Evolutionary conservation across 2,888 invertebrate species (phyloP).

Genomic region (Herminia tarsipennalis): DNA sequence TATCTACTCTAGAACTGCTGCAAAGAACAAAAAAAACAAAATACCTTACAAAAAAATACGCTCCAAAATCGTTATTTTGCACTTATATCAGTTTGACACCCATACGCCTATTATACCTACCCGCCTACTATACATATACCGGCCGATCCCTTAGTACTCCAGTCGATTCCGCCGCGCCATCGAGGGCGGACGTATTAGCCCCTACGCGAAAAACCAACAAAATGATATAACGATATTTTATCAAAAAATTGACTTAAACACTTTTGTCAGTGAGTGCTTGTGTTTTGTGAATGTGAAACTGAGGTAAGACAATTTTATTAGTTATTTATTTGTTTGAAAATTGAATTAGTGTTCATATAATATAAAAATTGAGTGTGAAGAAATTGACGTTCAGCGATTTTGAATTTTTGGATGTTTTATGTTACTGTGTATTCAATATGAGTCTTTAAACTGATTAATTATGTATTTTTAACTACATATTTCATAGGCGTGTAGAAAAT

Average conservation of each 20-base stretch:
- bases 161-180: conserved; percentile 46
- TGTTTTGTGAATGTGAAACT: conserved; percentile 3
- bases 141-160: conserved; percentile 20
- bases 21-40: too few species aligned
- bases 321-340: background rate
- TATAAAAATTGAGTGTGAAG: too few species aligned
- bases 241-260: conserved; percentile 4
- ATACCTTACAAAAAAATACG: background rate
- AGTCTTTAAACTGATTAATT: too few species aligned
- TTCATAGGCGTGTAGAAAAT: too few species aligned
- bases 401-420: too few species aligned
- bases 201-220: background rate
- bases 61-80: background rate
- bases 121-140: conserved; percentile 29
- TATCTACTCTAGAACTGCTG: too few species aligned
- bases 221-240: conserved; percentile 11
- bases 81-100: conserved; percentile 13
- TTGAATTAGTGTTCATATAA: too few species aligned
- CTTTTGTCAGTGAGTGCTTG: conserved; percentile 9
- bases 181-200: conserved; percentile 26
- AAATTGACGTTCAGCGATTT: too few species aligned
- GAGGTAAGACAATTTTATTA: conserved; percentile 7
- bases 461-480: too few species aligned
- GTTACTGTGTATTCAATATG: too few species aligned
- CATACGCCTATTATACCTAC: conserved; percentile 25